phyloP scores from a whole-genome alignment of 2,113 vertebrate species.

The Sebastes fasciatus region DNA sequence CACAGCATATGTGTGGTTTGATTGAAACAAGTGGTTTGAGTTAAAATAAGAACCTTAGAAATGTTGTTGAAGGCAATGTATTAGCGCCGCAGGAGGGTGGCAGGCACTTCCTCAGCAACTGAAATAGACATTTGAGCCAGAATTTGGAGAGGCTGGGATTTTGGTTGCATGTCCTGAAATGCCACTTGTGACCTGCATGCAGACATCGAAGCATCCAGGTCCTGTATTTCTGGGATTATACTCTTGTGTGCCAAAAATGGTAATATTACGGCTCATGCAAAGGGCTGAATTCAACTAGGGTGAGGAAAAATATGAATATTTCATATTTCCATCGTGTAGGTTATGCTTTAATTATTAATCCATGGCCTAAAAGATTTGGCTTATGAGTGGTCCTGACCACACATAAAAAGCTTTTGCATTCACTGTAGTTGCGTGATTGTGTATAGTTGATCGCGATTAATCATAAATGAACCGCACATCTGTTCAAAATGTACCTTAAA shows the following conservation, averaged over 20 bases:
- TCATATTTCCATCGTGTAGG: background rate
- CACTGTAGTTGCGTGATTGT: background rate
- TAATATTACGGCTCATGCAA: background rate
- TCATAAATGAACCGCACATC: too few species aligned
- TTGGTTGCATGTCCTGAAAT: background rate
- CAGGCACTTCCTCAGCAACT: slow-evolving; percentile 14
- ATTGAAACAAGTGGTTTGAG: slow-evolving; percentile 41
- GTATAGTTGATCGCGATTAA: too few species aligned
- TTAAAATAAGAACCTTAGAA: slow-evolving; percentile 30
- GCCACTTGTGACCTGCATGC: slow-evolving; percentile 14
- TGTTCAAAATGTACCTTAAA: too few species aligned
- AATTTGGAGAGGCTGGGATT: slow-evolving; percentile 3
- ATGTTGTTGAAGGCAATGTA: slow-evolving; percentile 29
- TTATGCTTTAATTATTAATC: background rate
- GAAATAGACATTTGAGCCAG: slow-evolving; percentile 15
- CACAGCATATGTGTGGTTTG: slow-evolving; percentile 4
- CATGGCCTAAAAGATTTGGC: background rate
- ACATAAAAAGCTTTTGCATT: background rate
- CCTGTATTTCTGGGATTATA: slow-evolving; percentile 8
- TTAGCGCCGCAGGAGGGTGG: background rate
- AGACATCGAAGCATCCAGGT: background rate
- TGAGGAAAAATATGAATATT: background rate
- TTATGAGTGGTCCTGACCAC: background rate
- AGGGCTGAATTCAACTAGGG: background rate
- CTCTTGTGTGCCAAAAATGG: background rate